Evolutionary conservation across 1,140 invertebrate species (phyloP).

Genomic region (Neodiprion virginianus): DNA sequence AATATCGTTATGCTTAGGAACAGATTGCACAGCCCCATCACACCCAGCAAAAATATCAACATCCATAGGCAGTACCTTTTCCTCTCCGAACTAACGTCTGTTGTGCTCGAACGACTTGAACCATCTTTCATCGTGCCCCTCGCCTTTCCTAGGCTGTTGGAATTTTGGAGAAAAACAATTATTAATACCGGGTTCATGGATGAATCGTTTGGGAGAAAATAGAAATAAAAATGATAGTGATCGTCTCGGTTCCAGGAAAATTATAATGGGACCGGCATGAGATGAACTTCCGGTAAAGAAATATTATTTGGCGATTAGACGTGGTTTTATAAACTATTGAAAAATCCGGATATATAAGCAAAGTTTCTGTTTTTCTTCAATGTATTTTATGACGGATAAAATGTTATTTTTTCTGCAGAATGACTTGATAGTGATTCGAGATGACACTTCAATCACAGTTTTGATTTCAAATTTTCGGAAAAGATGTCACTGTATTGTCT

Average conservation of each 20-base stretch:
- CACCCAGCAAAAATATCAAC: constrained; percentile 50
- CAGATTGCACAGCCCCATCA: constrained; percentile 56
- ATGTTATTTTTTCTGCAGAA: too few species aligned
- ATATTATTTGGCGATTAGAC: too few species aligned
- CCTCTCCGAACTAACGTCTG: constrained; percentile 27
- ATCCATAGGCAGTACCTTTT: constrained; percentile 53
- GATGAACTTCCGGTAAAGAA: too few species aligned
- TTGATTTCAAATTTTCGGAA: too few species aligned
- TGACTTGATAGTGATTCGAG: too few species aligned
- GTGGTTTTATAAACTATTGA: too few species aligned
- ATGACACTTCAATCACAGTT: too few species aligned
- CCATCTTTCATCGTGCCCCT: constrained; percentile 29
- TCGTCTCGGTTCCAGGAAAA: constrained; percentile 8
- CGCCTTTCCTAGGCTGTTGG: constrained; percentile 25
- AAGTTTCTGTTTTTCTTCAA: too few species aligned
- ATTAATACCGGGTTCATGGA: neutral
- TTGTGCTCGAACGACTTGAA: neutral
- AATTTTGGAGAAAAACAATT: constrained; percentile 2
- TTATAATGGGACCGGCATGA: too few species aligned
- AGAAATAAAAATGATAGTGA: constrained; percentile 14
- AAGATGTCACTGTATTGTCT: too few species aligned
- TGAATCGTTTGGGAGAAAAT: neutral
- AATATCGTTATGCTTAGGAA: constrained; percentile 55
- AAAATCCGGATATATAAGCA: too few species aligned
- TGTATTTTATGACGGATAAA: too few species aligned